Evolutionary conservation across 2,888 invertebrate species (phyloP), one percentile per base, ranked within the genome.

Genomic region (Drosophila flavopinicola): DNA sequence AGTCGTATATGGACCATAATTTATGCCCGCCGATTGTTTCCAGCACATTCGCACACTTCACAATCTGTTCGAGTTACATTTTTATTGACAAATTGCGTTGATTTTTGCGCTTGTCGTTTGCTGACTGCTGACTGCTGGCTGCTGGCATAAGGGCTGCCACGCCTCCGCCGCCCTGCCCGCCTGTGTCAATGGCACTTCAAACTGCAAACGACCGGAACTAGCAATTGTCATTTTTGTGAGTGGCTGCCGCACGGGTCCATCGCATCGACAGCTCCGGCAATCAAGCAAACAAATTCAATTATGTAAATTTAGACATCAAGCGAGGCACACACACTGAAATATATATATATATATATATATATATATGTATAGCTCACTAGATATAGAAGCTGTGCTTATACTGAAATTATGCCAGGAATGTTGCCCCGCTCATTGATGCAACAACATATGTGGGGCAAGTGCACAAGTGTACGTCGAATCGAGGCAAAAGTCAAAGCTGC

Each of bases 271-370:
- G 80, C 89, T 88, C 86, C 86, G 87, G 85, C 90, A 90, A 90
- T 89, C 88, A 87, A 88, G 83, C 87, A 90, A 79, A 90, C 90
- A 90, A 91, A 89, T 89, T 90, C 90, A 89, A 89, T 89, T 89
- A 90, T 89, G 89, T 89, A 88, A 89, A 89, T 89, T 87, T 82
- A 88, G 88, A 87, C 84, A 87, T 82, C 88, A 87, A 59, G 2
- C n/a, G n/a, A n/a, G n/a, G n/a, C 88, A 73, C 74, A 73, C 60
- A 82, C 57, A 38, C 52, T 24, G 25, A 48, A 29, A 37, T 44
- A 11, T 33, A 53, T 41, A 53, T 49, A 15, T 23, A 27, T 30
- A 37, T 25, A 52, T 20, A 35, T 39, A 51, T 47, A 44, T 51
- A 52, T 15, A 51, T 7, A 24, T 30, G 24, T 27, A 35, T 6